Evolutionary conservation across 2,113 vertebrate genomes (phyloP).

Genomic region (Corythoichthys intestinalis): DNA sequence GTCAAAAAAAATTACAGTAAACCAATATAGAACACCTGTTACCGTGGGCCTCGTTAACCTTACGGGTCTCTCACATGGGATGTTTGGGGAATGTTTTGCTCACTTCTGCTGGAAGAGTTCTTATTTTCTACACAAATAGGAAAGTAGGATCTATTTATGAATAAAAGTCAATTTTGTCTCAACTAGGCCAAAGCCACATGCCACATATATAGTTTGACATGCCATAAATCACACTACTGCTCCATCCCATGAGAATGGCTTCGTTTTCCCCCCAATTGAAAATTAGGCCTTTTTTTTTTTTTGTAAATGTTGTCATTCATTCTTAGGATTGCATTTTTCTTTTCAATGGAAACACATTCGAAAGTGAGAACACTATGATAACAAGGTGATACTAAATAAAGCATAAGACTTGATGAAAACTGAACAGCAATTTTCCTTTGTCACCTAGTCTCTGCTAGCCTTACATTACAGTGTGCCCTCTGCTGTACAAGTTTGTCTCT

Average conservation of each 20-base stretch:
- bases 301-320: slow-evolving; percentile 26
- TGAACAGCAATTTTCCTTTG: slow-evolving; percentile 44
- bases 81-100: background rate
- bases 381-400: slow-evolving; percentile 53
- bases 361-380: slow-evolving; percentile 16
- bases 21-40: background rate
- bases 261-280: slow-evolving; percentile 46
- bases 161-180: slow-evolving; percentile 36
- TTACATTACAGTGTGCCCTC: slow-evolving; percentile 19
- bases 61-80: background rate
- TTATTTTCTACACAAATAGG: background rate
- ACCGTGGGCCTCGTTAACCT: background rate
- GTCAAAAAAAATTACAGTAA: background rate
- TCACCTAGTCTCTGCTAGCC: slow-evolving; percentile 31
- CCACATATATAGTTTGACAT: slow-evolving; percentile 51
- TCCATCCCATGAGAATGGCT: slow-evolving; percentile 41
- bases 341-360: slow-evolving; percentile 13
- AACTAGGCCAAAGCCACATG: slow-evolving; percentile 55
- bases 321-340: slow-evolving; percentile 33
- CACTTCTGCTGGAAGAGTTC: background rate
- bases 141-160: slow-evolving; percentile 5
- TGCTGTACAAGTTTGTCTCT: slow-evolving; percentile 31
- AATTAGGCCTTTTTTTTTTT: slow-evolving; percentile 14
- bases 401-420: slow-evolving; percentile 58
- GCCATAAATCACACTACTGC: slow-evolving; percentile 50